Conservation (phyloP, 2,113 vertebrate genomes). For the Thalassarche chlororhynchos region DNA sequence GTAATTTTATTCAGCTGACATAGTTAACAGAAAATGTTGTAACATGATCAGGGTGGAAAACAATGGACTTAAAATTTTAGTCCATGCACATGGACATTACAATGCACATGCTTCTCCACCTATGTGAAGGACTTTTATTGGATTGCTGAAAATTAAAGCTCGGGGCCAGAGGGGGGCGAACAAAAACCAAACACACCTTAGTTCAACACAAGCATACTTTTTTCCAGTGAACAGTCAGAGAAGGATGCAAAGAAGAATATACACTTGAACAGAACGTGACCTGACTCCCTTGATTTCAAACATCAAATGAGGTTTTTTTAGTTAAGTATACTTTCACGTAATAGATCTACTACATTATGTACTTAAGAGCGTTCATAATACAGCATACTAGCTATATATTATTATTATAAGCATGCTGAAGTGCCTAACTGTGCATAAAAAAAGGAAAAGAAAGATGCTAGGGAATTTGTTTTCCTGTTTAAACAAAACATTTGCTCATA, state of each 20-base stretch:
- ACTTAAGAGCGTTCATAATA: background rate
- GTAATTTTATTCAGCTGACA: background rate
- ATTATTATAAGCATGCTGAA: background rate
- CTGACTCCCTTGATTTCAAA: background rate
- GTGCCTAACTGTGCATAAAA: background rate
- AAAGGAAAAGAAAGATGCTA: background rate
- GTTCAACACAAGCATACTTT: background rate
- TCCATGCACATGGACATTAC: background rate
- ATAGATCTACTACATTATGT: background rate
- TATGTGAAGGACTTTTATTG: background rate
- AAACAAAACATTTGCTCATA: background rate
- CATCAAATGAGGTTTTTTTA: background rate
- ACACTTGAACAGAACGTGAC: background rate
- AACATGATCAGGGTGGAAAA: background rate
- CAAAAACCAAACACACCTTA: background rate
- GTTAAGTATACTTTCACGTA: background rate
- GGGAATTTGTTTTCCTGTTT: background rate
- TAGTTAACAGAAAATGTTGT: background rate
- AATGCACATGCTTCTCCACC: background rate
- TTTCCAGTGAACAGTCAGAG: background rate
- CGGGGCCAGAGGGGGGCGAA: rapidly evolving
- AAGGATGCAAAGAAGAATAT: background rate
- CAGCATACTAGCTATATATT: background rate
- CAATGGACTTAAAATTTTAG: background rate
- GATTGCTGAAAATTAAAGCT: background rate